Conservation (phyloP, 2,113 vertebrate genomes). For the Sarotherodon lohbergeri region DNA sequence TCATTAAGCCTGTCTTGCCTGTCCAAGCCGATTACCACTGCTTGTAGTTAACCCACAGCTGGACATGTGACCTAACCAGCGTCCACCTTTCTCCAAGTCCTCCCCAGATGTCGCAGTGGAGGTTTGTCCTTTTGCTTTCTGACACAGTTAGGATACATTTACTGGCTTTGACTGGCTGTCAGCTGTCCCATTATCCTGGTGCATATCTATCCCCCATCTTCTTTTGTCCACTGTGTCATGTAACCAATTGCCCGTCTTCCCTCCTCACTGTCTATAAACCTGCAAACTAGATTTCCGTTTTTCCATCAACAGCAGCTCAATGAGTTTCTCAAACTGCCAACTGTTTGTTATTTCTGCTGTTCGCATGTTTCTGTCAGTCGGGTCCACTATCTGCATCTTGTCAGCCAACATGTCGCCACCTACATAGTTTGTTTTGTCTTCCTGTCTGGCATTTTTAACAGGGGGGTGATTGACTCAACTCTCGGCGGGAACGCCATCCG, state of each 20-base stretch:
- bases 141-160: neutral
- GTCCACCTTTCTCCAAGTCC: constrained; percentile 1
- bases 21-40: constrained; percentile 30
- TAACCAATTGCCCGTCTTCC: neutral
- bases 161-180: neutral
- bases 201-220: neutral
- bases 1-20: constrained; percentile 39
- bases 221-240: neutral
- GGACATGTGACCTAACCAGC: constrained; percentile 24
- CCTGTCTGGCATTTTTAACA: constrained; percentile 30
- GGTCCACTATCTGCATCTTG: neutral
- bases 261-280: neutral
- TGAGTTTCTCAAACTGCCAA: neutral
- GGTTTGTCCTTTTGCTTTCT: neutral
- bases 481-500: neutral
- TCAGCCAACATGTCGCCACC: constrained; percentile 4
- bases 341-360: neutral
- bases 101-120: neutral
- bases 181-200: neutral
- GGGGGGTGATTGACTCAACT: constrained; percentile 36
- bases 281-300: neutral
- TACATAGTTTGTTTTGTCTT: constrained; percentile 38
- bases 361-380: constrained; percentile 2
- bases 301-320: neutral
- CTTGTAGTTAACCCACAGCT: constrained; percentile 18